Conservation (phyloP, 2,888 invertebrate genomes). For the Dorcus parallelipipedus region DNA sequence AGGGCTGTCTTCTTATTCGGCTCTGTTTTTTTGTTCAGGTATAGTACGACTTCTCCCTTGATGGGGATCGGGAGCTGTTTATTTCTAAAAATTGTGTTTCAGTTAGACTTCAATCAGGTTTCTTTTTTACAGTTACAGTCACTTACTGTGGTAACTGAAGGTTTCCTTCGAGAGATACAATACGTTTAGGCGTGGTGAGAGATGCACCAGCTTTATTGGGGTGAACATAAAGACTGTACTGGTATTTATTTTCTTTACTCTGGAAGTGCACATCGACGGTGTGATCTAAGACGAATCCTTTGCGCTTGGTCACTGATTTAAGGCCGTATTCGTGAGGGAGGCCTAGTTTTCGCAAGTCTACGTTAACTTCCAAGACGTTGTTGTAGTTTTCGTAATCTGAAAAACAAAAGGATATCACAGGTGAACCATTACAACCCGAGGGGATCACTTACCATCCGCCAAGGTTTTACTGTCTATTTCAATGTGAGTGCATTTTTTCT, state of each 20-base stretch:
- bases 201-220: slow-evolving; percentile 63
- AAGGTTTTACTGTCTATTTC: slow-evolving; percentile 62
- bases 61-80: slow-evolving; percentile 52
- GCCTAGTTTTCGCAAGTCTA: slow-evolving; percentile 72
- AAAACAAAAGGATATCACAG: slow-evolving; percentile 49
- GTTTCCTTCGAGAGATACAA: slow-evolving; percentile 60
- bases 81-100: neutral
- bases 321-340: slow-evolving; percentile 72
- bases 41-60: slow-evolving; percentile 61
- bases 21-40: slow-evolving; percentile 67
- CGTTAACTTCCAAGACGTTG: slow-evolving; percentile 61
- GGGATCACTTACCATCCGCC: slow-evolving; percentile 33
- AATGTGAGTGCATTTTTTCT: slow-evolving; percentile 73
- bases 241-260: slow-evolving; percentile 68
- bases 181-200: slow-evolving; percentile 65
- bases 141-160: slow-evolving; percentile 24
- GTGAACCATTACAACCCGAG: neutral
- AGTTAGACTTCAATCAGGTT: neutral
- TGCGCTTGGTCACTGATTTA: slow-evolving; percentile 60
- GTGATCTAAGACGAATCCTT: slow-evolving; percentile 61
- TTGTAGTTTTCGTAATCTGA: slow-evolving; percentile 49
- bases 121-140: neutral
- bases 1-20: slow-evolving; percentile 66
- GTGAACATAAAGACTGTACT: slow-evolving; percentile 63
- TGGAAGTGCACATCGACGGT: slow-evolving; percentile 70